Percentiles rank a stretch among this genome's conserved stretches.
Evolutionary conservation across 2,888 invertebrate genomes (phyloP).

Genomic region (Melanchra persicariae): DNA sequence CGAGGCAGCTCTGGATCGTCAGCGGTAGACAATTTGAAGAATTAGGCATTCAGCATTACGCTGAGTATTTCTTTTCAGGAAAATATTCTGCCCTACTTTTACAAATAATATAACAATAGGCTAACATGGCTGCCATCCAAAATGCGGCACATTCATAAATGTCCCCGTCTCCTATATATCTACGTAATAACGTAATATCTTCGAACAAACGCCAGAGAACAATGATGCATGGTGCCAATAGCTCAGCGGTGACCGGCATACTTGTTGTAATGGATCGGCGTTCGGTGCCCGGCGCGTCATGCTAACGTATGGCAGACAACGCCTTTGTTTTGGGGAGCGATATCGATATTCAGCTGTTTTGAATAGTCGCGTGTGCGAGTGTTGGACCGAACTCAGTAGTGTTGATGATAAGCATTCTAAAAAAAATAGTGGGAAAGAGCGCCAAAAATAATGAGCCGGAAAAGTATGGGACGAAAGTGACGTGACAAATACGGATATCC

Average conservation of each 20-base stretch:
- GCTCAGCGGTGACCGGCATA: slow-evolving; percentile 33
- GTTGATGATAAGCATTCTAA: background rate
- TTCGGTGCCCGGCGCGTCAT: slow-evolving; percentile 19
- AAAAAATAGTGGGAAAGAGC: too few relatives aligned
- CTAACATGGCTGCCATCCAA: slow-evolving; percentile 33
- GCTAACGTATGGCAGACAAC: slow-evolving; percentile 15
- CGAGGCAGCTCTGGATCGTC: slow-evolving; percentile 24
- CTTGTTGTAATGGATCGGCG: slow-evolving; percentile 33
- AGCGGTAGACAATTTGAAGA: slow-evolving; percentile 22
- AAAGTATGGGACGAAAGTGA: too few relatives aligned
- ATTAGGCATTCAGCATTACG: slow-evolving; percentile 18
- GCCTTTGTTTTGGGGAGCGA: slow-evolving; percentile 28
- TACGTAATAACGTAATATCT: background rate
- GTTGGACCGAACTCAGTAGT: background rate
- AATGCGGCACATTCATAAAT: slow-evolving; percentile 26
- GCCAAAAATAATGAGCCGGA: background rate
- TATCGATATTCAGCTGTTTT: slow-evolving; percentile 14
- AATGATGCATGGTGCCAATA: slow-evolving; percentile 36
- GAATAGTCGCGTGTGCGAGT: background rate
- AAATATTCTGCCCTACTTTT: slow-evolving; percentile 5
- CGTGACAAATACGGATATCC: too few relatives aligned
- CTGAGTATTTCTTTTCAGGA: slow-evolving; percentile 6
- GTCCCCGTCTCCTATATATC: background rate
- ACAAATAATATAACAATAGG: slow-evolving; percentile 18
- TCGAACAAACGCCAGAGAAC: slow-evolving; percentile 22